These are phyloP conservation scores for Seira ritae DNA, from an alignment of 2,888 invertebrate species.

Conservation along the genomic window DNA sequence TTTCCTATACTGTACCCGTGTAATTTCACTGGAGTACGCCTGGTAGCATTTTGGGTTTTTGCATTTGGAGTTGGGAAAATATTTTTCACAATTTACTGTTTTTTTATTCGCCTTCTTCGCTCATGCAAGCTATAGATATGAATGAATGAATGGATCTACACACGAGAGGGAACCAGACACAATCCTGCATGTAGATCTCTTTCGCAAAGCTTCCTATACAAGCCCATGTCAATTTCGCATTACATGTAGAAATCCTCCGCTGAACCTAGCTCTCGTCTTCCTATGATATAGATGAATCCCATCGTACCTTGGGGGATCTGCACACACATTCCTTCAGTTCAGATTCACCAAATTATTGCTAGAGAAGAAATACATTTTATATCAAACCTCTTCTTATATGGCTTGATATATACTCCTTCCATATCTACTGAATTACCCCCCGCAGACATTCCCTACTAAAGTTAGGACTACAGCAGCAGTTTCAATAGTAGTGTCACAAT, in stretches of 20 bases:
- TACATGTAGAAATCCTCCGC: constrained; percentile 7
- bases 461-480: too few species aligned
- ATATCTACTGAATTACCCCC: too few species aligned
- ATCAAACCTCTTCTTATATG: too few species aligned
- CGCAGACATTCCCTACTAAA: too few species aligned
- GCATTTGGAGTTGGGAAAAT: constrained; percentile 46
- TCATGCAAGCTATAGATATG: neutral
- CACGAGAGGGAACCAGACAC: neutral
- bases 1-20: neutral
- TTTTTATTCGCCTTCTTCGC: neutral
- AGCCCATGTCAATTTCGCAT: neutral
- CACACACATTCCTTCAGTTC: constrained; percentile 4
- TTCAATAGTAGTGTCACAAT: too few species aligned
- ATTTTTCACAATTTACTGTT: constrained; percentile 12
- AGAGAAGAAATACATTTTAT: too few species aligned
- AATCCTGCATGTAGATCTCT: too few species aligned
- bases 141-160: constrained; percentile 5
- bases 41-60: constrained; percentile 52
- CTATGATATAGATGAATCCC: constrained; percentile 3
- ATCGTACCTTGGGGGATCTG: neutral
- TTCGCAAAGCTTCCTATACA: neutral
- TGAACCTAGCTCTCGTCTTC: neutral
- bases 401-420: too few species aligned
- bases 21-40: constrained; percentile 32
- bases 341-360: too few species aligned